phyloP scores from a whole-genome alignment of 2,797 vertebrate species.

The Myotis daubentonii region DNA sequence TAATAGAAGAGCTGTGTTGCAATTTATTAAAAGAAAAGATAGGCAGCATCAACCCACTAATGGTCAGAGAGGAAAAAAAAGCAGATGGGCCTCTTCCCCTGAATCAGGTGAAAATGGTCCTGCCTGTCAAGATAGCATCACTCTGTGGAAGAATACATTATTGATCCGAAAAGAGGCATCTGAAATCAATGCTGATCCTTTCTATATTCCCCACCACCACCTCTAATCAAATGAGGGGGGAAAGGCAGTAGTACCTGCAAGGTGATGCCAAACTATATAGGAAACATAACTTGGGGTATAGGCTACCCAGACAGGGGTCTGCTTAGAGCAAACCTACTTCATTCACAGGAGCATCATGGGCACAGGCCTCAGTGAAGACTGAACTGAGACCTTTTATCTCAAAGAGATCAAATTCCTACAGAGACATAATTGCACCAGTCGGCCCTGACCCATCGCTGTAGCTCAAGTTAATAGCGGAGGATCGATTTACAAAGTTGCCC shows the following conservation, averaged over 20 bases:
- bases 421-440: not conserved
- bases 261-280: not conserved
- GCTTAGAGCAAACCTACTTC: not conserved
- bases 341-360: not conserved
- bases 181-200: not conserved
- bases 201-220: not conserved
- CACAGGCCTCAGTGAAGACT: not conserved
- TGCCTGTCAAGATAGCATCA: slow-evolving; percentile 19
- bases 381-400: not conserved
- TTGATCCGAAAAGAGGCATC: not conserved
- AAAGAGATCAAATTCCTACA: not conserved
- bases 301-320: not conserved
- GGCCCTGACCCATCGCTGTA: not conserved
- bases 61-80: slow-evolving; percentile 31
- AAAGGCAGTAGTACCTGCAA: not conserved
- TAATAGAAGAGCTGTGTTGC: slow-evolving; percentile 47
- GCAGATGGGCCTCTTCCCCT: not conserved
- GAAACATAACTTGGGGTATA: not conserved
- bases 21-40: slow-evolving; percentile 54
- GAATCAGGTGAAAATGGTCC: slow-evolving; percentile 8
- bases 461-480: not conserved
- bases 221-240: not conserved
- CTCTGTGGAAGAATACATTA: not conserved
- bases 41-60: not conserved
- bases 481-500: not conserved